phyloP scores from a whole-genome alignment of 2,113 vertebrate species.

The Laticauda laticaudata region DNA sequence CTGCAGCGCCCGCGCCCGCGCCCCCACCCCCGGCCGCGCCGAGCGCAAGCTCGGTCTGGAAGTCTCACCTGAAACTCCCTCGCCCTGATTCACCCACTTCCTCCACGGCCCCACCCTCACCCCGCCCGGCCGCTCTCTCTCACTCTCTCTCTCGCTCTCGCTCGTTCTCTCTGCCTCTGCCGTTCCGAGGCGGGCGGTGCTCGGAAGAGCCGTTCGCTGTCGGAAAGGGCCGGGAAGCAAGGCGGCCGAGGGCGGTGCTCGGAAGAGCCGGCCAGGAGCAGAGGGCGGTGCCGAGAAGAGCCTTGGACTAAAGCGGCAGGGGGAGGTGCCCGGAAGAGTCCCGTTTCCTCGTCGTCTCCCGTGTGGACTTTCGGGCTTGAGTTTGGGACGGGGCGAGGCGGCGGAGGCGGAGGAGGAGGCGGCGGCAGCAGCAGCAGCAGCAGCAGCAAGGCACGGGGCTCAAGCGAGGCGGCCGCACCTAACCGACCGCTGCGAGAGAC shows the following conservation, averaged over 20 bases:
- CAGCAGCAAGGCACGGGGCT: background rate
- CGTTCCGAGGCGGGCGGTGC: background rate
- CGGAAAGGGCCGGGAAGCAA: background rate
- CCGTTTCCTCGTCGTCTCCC: background rate
- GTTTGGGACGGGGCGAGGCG: background rate
- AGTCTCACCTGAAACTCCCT: constrained; percentile 9
- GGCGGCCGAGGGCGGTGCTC: background rate
- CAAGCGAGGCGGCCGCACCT: background rate
- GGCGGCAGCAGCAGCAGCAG: too few species aligned
- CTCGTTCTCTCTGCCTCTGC: background rate
- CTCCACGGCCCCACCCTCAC: background rate
- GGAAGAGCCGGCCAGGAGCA: background rate
- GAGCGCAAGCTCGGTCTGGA: background rate
- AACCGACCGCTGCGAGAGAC: background rate
- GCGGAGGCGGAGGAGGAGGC: background rate
- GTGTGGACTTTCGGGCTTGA: background rate
- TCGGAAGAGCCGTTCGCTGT: background rate
- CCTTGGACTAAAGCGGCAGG: background rate
- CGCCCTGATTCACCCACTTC: background rate
- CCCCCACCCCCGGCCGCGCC: background rate
- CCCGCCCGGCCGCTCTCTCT: rapidly evolving
- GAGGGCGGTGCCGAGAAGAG: background rate
- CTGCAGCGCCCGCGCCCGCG: too few species aligned
- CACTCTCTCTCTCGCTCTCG: too few species aligned
- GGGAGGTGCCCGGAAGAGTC: constrained; percentile 8